phyloP scores from a whole-genome alignment of 2,888 invertebrate genomes.

The Leptinotarsa peninsularis region DNA sequence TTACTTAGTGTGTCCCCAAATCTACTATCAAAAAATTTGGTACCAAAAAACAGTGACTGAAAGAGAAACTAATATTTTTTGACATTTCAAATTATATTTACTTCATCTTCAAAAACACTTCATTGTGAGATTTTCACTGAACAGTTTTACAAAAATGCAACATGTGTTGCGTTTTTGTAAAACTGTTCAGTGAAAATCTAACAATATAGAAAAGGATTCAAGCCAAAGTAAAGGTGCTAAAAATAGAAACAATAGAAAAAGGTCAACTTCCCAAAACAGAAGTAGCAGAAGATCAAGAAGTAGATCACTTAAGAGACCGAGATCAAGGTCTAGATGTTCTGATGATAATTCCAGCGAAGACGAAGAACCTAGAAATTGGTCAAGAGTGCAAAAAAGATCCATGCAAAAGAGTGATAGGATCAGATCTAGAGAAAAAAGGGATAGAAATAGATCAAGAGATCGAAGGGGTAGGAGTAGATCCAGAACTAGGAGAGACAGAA shows the following conservation, averaged over 20 bases:
- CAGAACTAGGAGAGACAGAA: constrained; percentile 45
- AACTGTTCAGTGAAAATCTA: constrained; percentile 69
- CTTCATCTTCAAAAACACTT: too few relatives aligned
- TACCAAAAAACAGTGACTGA: too few relatives aligned
- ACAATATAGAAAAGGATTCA: constrained; percentile 40
- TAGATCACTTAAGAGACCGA: constrained; percentile 46
- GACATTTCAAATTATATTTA: too few relatives aligned
- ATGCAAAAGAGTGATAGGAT: constrained; percentile 55
- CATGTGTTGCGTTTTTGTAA: too few relatives aligned
- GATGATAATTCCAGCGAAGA: constrained; percentile 32
- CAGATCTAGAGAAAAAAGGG: constrained; percentile 50
- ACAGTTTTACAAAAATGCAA: too few relatives aligned
- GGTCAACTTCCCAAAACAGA: not conserved
- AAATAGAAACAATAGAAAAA: constrained; percentile 11
- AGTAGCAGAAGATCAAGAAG: constrained; percentile 49
- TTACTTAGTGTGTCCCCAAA: too few relatives aligned
- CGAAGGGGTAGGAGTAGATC: constrained; percentile 54
- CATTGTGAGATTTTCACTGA: too few relatives aligned
- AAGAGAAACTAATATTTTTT: too few relatives aligned
- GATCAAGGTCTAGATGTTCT: constrained; percentile 53
- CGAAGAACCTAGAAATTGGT: constrained; percentile 44
- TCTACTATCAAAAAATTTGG: too few relatives aligned
- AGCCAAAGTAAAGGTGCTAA: constrained; percentile 53
- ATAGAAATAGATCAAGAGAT: constrained; percentile 53
- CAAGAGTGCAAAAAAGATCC: constrained; percentile 44